A percentile compares a stretch with the other conserved stretches of the same genome.
Conservation (phyloP, 2,113 vertebrate species). For the Microcebus ravelobensis region DNA sequence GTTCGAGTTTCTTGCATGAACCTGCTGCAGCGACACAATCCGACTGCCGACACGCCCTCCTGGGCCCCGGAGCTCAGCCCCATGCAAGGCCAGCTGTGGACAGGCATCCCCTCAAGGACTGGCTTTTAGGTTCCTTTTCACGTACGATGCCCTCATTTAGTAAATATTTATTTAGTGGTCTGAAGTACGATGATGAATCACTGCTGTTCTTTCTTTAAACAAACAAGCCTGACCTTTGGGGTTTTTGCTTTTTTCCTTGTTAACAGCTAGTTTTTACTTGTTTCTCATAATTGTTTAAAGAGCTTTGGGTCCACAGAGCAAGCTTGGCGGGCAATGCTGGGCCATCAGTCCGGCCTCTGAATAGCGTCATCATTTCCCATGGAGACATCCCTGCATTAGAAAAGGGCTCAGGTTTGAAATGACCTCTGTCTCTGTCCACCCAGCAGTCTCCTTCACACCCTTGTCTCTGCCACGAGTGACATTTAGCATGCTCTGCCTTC, state of each 20-base stretch:
- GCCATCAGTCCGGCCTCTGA: slow-evolving; percentile 48
- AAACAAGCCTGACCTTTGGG: slow-evolving; percentile 52
- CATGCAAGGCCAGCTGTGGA: not conserved
- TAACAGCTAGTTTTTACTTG: slow-evolving; percentile 61
- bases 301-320: not conserved
- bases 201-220: slow-evolving; percentile 55
- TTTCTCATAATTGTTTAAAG: slow-evolving; percentile 58
- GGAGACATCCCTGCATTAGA: not conserved
- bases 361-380: not conserved
- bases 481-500: not conserved
- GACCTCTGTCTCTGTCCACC: not conserved
- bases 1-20: not conserved
- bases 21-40: not conserved
- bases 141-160: not conserved
- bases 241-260: slow-evolving; percentile 58
- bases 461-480: not conserved
- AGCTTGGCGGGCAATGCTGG: slow-evolving; percentile 26
- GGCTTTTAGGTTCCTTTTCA: not conserved
- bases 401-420: not conserved
- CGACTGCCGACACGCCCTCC: too few relatives aligned
- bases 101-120: not conserved
- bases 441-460: not conserved
- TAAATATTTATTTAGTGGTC: slow-evolving; percentile 55
- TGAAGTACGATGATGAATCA: slow-evolving; percentile 66
- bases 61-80: not conserved